These are phyloP conservation scores for Luperina testacea DNA, from an alignment of 2,888 invertebrate genomes.

Conservation along the genomic window DNA sequence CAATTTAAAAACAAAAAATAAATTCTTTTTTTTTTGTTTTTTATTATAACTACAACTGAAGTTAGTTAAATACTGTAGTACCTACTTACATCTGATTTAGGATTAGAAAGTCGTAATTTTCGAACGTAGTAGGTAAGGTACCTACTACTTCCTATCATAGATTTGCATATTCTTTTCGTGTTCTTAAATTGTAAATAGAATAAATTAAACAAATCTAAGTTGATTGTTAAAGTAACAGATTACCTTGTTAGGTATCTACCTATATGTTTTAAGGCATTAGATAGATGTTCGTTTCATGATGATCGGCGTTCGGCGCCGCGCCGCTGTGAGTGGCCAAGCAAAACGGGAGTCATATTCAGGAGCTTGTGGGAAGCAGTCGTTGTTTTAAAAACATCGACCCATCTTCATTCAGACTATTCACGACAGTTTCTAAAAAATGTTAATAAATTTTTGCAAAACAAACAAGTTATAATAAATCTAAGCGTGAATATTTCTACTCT, in stretches of 20 bases:
- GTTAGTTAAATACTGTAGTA: too few relatives aligned
- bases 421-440: not conserved
- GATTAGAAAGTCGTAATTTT: not conserved
- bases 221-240: constrained; percentile 16
- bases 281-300: constrained; percentile 23
- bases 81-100: not conserved
- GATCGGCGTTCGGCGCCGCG: constrained; percentile 7
- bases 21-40: not conserved
- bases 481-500: constrained; percentile 54
- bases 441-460: not conserved
- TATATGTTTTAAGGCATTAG: not conserved
- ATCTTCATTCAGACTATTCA: constrained; percentile 3
- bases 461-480: constrained; percentile 6
- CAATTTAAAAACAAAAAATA: not conserved
- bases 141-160: not conserved
- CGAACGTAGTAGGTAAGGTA: not conserved
- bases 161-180: not conserved
- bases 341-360: constrained; percentile 74
- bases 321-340: constrained; percentile 39
- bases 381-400: constrained; percentile 25
- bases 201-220: constrained; percentile 4
- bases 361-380: constrained; percentile 75
- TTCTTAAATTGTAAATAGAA: not conserved
- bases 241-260: not conserved
- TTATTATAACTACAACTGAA: too few relatives aligned